phyloP scores from a whole-genome alignment of 2,113 vertebrate species.

The Pelusios castaneus region DNA sequence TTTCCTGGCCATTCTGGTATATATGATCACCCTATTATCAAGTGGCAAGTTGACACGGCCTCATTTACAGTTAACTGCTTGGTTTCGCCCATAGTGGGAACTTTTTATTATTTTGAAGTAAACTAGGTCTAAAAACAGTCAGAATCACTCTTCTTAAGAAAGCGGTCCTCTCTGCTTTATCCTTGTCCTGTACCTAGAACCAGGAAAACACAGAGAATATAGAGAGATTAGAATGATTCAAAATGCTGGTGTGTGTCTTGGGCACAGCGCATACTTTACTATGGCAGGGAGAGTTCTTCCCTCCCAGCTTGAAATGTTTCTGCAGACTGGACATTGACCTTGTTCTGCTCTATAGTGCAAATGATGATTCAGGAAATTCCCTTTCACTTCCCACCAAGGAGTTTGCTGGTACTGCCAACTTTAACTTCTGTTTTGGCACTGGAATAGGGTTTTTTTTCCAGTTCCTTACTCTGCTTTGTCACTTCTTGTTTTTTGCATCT shows the following conservation, averaged over 20 bases:
- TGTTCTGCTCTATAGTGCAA: neutral
- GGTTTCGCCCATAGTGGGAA: neutral
- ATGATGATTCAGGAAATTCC: constrained; percentile 6
- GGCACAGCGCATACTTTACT: neutral
- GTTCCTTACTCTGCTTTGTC: neutral
- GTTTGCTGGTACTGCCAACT: constrained; percentile 8
- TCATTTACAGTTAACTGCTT: neutral
- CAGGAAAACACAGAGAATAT: neutral
- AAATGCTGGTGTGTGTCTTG: neutral
- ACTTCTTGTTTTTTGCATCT: neutral
- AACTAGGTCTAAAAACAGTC: neutral
- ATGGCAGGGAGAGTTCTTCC: neutral
- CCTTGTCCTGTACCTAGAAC: neutral
- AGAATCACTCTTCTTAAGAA: neutral
- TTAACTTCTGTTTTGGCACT: neutral
- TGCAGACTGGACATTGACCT: neutral
- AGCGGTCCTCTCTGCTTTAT: neutral
- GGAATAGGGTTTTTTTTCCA: neutral
- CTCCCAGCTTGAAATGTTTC: neutral
- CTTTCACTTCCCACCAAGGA: neutral
- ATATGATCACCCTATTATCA: neutral
- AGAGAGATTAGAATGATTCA: neutral
- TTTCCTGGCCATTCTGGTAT: constrained; percentile 14
- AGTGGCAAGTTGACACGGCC: neutral
- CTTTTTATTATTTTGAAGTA: neutral